Evolutionary conservation across 2,888 invertebrate genomes (phyloP), one percentile per base, ranked within the genome.

Genomic region (Caenorhabditis sp.): DNA sequence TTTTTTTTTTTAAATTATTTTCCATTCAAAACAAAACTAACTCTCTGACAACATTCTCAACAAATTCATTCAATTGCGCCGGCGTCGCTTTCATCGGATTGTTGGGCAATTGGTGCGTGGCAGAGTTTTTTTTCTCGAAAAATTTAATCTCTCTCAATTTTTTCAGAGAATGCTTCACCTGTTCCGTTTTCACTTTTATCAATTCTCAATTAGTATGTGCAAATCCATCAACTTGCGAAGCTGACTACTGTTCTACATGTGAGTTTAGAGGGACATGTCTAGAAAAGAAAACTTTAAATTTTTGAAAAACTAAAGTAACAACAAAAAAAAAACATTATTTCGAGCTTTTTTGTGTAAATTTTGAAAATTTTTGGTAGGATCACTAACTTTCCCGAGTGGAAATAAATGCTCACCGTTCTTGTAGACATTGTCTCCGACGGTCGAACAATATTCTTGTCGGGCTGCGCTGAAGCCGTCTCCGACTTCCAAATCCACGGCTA

Each of bases 71-170:
- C 49, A 86, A 68, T 61, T 86, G 86, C 23, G 64, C 63, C 5
- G 66, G 63, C 6, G 86, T 85, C 21, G 86, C 85, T 21, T 73
- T 74, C 23, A 81, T 54, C 0, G 77, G 74, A 26, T 79, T 75
- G 43, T 77, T 73, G 8, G 83, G 83, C 17, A 86, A 68, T 4
- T 63, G 19, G n/a, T n/a, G n/a, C n/a, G n/a, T n/a, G n/a, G n/a
- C n/a, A n/a, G n/a, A n/a, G n/a, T n/a, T n/a, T n/a, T n/a, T n/a
- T n/a, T n/a, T n/a, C n/a, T n/a, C n/a, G n/a, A n/a, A n/a, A n/a
- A n/a, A n/a, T n/a, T n/a, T n/a, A n/a, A n/a, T n/a, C n/a, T n/a
- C n/a, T n/a, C n/a, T n/a, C n/a, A n/a, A n/a, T n/a, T n/a, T n/a
- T 43, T 57, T 26, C 65, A 73, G 69, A 59, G 74, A 77, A 62